These are phyloP conservation scores for Erynnis tages DNA, from an alignment of 2,888 invertebrate species.

Conservation along the genomic window DNA sequence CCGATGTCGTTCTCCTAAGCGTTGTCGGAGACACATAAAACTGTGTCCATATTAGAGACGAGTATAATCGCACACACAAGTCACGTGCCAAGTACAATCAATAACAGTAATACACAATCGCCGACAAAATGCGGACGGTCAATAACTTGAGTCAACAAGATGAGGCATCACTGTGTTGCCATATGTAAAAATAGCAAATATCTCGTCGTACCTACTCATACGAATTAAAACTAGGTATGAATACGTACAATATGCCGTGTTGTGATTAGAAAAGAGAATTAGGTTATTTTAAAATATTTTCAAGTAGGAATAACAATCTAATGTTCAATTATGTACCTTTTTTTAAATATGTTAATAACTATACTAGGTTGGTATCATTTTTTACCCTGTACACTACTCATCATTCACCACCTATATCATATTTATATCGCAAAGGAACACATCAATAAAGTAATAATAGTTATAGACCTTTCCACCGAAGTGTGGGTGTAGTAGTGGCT, in stretches of 20 bases:
- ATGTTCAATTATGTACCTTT: no score
- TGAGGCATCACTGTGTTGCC: slow-evolving; percentile 52
- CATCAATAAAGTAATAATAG: slow-evolving; percentile 2
- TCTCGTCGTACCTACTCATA: slow-evolving; percentile 21
- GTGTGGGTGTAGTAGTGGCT: slow-evolving; percentile 24
- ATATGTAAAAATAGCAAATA: slow-evolving; percentile 36
- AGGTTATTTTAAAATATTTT: no score
- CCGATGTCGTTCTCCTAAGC: slow-evolving; percentile 14
- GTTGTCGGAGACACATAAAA: slow-evolving; percentile 40
- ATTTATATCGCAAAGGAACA: no score
- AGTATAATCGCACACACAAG: slow-evolving; percentile 71
- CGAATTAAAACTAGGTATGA: slow-evolving; percentile 16
- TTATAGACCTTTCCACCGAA: neutral
- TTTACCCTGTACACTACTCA: no score
- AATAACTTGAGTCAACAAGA: slow-evolving; percentile 77
- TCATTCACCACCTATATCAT: no score
- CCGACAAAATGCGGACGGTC: slow-evolving; percentile 70
- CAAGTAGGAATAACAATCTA: no score
- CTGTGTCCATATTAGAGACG: slow-evolving; percentile 53
- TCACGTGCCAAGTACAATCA: slow-evolving; percentile 77
- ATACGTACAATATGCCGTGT: slow-evolving; percentile 8
- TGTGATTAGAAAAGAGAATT: neutral
- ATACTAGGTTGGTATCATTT: no score
- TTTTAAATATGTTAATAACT: no score
- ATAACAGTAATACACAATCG: slow-evolving; percentile 78